Percentiles rank a stretch among this genome's conserved stretches.
phyloP scores from a whole-genome alignment of 2,113 vertebrate species.

The Tyto alba region DNA sequence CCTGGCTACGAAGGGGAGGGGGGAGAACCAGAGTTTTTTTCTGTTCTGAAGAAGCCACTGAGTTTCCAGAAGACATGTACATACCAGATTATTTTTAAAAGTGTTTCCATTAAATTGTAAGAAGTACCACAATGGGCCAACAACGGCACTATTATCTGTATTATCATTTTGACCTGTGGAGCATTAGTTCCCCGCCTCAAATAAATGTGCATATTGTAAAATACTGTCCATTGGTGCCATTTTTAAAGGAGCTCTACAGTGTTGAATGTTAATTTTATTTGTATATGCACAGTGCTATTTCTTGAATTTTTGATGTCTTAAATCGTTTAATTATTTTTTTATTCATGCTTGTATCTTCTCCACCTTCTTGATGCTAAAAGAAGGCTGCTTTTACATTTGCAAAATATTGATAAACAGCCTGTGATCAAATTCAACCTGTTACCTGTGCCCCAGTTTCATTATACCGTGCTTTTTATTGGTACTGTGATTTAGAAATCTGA shows the following conservation, averaged over 20 bases:
- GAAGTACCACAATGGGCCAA: slow-evolving; percentile 19
- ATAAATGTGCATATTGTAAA: slow-evolving; percentile 73
- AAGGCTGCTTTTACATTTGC: slow-evolving; percentile 46
- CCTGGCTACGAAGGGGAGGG: slow-evolving; percentile 21
- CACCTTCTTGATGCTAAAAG: slow-evolving; percentile 54
- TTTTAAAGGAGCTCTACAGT: slow-evolving; percentile 51
- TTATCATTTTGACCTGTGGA: slow-evolving; percentile 53
- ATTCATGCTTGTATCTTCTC: slow-evolving; percentile 41
- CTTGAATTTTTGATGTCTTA: slow-evolving; percentile 46
- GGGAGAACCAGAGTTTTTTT: neutral
- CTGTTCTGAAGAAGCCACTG: slow-evolving; percentile 7
- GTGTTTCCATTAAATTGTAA: slow-evolving; percentile 62
- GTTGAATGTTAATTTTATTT: slow-evolving; percentile 48
- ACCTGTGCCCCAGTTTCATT: slow-evolving; percentile 22
- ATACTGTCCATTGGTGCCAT: slow-evolving; percentile 52
- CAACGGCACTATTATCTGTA: slow-evolving; percentile 41
- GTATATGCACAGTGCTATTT: slow-evolving; percentile 53
- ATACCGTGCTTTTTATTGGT: slow-evolving; percentile 18
- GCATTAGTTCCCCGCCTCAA: slow-evolving; percentile 51
- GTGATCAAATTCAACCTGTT: slow-evolving; percentile 28
- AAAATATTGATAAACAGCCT: slow-evolving; percentile 33
- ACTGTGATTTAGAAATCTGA: slow-evolving; percentile 12
- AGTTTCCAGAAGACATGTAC: slow-evolving; percentile 28
- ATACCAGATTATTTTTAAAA: slow-evolving; percentile 40
- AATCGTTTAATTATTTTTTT: slow-evolving; percentile 41